phyloP scores from a whole-genome alignment of 2,113 vertebrate species.

The Baryphthengus martii region DNA sequence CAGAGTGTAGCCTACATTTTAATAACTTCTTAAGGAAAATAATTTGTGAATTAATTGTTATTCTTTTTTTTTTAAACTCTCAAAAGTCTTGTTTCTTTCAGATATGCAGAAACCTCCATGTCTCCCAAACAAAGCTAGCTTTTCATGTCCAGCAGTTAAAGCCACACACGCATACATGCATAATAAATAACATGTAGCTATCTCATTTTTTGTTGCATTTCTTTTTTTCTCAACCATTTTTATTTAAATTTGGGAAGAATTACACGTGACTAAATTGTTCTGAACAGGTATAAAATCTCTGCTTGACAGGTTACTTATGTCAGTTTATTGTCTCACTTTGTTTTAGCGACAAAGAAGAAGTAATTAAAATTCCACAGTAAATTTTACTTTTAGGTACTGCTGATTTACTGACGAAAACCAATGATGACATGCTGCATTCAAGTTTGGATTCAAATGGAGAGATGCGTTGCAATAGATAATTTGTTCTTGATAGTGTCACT shows the following conservation, averaged over 20 bases:
- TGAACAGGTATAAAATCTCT: neutral
- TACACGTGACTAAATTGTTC: neutral
- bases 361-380: neutral
- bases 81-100: neutral
- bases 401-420: neutral
- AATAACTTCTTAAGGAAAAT: neutral
- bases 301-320: neutral
- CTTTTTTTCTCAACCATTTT: neutral
- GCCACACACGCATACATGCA: too few relatives aligned
- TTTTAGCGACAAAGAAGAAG: neutral
- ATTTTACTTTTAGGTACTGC: neutral
- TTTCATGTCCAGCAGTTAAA: neutral
- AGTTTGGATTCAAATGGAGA: neutral
- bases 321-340: neutral
- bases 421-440: neutral
- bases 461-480: neutral
- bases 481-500: neutral
- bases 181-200: neutral
- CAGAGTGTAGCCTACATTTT: neutral
- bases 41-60: neutral
- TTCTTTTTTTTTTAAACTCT: neutral
- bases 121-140: neutral
- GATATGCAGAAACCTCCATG: neutral
- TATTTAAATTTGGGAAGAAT: neutral
- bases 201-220: neutral